These are phyloP conservation scores for Oceanites oceanicus DNA, from an alignment of 2,113 vertebrate genomes.

Conservation along the genomic window DNA sequence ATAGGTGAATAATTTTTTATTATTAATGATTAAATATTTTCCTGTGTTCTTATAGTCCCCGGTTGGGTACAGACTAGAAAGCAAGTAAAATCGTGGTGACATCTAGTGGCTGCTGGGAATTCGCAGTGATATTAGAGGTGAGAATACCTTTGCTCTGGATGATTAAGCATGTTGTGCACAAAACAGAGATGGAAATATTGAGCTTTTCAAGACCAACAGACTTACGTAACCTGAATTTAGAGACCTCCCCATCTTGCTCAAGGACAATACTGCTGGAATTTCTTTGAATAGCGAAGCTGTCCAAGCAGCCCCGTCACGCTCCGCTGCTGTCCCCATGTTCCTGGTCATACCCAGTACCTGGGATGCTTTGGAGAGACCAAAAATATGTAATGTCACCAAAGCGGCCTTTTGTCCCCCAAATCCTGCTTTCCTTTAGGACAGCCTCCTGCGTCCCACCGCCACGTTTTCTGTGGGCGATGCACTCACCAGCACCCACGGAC, in stretches of 20 bases:
- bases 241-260: background rate
- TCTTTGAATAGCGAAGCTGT: background rate
- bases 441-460: fast-evolving
- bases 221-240: background rate
- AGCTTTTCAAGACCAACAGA: background rate
- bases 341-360: background rate
- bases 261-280: background rate
- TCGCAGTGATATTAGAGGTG: background rate
- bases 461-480: fast-evolving
- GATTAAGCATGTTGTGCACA: background rate
- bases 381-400: background rate
- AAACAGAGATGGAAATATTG: background rate
- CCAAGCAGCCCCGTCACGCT: background rate
- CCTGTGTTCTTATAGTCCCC: fast-evolving
- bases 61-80: background rate
- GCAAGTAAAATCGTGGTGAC: conserved; percentile 41
- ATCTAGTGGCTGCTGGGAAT: conserved; percentile 44
- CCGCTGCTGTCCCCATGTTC: background rate
- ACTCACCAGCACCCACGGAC: background rate
- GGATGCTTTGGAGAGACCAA: background rate
- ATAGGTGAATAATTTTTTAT: background rate
- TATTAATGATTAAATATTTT: background rate
- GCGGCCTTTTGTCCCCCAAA: background rate
- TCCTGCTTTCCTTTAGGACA: background rate
- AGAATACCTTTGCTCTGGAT: background rate